Conservation (phyloP, 2,797 vertebrate species). For the Cirrhinus mrigala region DNA sequence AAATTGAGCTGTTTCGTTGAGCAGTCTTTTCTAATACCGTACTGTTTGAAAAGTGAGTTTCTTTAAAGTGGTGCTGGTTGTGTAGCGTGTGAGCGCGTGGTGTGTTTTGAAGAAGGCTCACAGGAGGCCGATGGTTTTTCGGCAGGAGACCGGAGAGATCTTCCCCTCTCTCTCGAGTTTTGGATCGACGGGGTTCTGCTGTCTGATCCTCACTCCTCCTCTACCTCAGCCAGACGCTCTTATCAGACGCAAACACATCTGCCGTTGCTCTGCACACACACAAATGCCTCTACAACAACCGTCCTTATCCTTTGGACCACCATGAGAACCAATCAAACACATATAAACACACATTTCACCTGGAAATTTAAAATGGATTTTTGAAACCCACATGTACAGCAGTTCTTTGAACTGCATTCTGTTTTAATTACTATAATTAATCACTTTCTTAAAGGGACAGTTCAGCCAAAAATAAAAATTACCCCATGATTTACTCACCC, state of each 20-base stretch:
- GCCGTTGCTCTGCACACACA: constrained; percentile 38
- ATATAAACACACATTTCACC: constrained; percentile 26
- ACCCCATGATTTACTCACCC: too few species aligned
- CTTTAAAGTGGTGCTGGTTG: constrained; percentile 26
- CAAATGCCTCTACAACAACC: constrained; percentile 4
- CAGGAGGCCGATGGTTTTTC: constrained; percentile 45
- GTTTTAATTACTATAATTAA: not conserved
- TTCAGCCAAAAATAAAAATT: too few species aligned
- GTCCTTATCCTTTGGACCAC: constrained; percentile 19
- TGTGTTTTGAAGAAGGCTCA: constrained; percentile 42
- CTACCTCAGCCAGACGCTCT: constrained; percentile 61
- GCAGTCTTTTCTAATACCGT: constrained; percentile 19
- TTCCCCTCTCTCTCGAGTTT: constrained; percentile 25
- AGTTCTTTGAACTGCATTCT: not conserved
- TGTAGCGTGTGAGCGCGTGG: constrained; percentile 25
- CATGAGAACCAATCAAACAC: constrained; percentile 14
- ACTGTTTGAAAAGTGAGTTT: constrained; percentile 20
- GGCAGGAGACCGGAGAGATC: constrained; percentile 24
- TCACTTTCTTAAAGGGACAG: not conserved
- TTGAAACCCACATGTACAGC: not conserved
- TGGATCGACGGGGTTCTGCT: constrained; percentile 4
- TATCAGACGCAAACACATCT: constrained; percentile 49
- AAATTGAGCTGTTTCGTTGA: constrained; percentile 52
- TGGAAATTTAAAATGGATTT: not conserved
- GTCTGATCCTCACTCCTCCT: constrained; percentile 60